A percentile compares a stretch with the other conserved stretches of the same genome.
These are phyloP conservation scores for Ctenosaura bakeri DNA, from an alignment of 2,797 vertebrate species.

Conservation along the genomic window DNA sequence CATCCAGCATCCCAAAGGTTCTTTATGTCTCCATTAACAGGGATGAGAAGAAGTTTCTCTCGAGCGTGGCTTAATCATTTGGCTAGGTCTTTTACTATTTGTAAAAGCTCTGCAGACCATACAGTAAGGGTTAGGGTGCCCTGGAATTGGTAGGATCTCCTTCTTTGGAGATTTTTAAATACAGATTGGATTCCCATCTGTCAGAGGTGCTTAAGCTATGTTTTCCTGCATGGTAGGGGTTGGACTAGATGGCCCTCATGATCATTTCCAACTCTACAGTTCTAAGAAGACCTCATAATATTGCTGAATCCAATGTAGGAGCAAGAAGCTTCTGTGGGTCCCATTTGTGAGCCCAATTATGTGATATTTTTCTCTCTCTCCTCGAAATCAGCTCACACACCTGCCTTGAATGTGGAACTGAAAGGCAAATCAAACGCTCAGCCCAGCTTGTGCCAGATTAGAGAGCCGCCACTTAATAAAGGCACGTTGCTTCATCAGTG, in stretches of 20 bases:
- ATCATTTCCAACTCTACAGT: too few relatives aligned
- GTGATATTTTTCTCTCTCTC: background rate
- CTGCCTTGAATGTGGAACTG: conserved; percentile 25
- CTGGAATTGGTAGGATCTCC: background rate
- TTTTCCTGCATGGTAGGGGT: too few relatives aligned
- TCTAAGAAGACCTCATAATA: background rate
- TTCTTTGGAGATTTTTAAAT: too few relatives aligned
- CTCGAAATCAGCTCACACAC: background rate
- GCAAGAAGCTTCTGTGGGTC: background rate
- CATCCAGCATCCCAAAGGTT: too few relatives aligned
- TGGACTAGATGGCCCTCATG: too few relatives aligned
- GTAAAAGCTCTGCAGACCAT: background rate
- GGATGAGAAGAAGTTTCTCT: background rate
- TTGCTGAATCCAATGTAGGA: background rate
- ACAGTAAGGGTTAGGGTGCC: background rate
- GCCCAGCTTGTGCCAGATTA: conserved; percentile 16
- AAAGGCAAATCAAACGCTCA: conserved; percentile 16
- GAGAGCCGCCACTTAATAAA: conserved; percentile 26
- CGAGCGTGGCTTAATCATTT: background rate
- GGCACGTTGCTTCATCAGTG: conserved; percentile 29
- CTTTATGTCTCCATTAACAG: too few relatives aligned
- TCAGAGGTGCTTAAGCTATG: too few relatives aligned
- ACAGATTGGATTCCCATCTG: too few relatives aligned
- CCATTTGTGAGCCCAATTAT: background rate
- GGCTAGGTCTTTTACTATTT: background rate